phyloP scores from a whole-genome alignment of 2,113 vertebrate genomes.

The Lophius piscatorius region DNA sequence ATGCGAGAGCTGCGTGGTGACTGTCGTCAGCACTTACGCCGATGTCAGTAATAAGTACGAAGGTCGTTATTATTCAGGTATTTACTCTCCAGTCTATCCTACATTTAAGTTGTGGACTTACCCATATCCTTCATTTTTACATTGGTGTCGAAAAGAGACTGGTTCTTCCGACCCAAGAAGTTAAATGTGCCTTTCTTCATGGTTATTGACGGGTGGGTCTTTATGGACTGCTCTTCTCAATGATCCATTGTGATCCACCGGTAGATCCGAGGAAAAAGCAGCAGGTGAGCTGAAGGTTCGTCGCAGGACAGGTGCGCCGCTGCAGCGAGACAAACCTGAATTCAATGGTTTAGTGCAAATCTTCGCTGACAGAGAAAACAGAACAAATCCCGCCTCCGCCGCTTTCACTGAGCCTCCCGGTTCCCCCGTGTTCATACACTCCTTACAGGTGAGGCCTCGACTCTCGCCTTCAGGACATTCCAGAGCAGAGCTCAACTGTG shows the following conservation, averaged over 20 bases:
- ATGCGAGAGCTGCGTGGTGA: too few species aligned
- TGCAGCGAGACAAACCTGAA: slow-evolving; percentile 5
- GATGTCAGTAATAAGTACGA: slow-evolving; percentile 34
- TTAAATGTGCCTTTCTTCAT: slow-evolving; percentile 75
- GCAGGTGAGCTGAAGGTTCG: too few species aligned
- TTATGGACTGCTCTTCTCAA: slow-evolving; percentile 8
- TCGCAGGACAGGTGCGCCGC: slow-evolving; percentile 44
- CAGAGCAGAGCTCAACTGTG: slow-evolving; percentile 24
- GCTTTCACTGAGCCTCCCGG: slow-evolving; percentile 42
- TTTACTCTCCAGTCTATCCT: too few species aligned
- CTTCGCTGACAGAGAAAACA: slow-evolving; percentile 56
- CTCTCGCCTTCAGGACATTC: slow-evolving; percentile 49
- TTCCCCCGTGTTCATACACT: neutral
- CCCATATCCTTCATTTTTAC: slow-evolving; percentile 74
- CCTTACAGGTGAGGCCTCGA: slow-evolving; percentile 64
- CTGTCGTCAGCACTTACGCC: too few species aligned
- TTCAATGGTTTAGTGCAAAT: slow-evolving; percentile 33
- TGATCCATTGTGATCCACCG: slow-evolving; percentile 33
- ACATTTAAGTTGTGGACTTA: slow-evolving; percentile 55
- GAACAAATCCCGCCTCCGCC: slow-evolving; percentile 55
- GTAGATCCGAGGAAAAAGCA: slow-evolving; percentile 52
- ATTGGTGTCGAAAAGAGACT: slow-evolving; percentile 75
- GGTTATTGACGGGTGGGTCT: neutral
- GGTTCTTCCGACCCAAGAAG: slow-evolving; percentile 74
- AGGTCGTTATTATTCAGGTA: slow-evolving; percentile 32